Evolutionary conservation across 2,888 invertebrate genomes (phyloP).

Genomic region (Plusia festucae): DNA sequence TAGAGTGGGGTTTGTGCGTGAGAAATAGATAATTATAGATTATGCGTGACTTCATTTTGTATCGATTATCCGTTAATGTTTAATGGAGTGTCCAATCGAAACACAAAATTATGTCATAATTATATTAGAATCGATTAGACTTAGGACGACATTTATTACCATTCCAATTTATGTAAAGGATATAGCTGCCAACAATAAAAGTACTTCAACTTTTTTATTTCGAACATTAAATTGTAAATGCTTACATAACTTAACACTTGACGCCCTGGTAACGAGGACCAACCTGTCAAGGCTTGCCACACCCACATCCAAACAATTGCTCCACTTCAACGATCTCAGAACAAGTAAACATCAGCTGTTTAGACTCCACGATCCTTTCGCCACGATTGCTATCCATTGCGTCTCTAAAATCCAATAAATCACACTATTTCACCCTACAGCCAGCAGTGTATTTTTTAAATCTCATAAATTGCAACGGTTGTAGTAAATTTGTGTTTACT

Average conservation of each 20-base stretch:
- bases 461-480: conserved; percentile 13
- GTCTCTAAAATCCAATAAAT: conserved; percentile 29
- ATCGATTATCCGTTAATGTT: conserved; percentile 32
- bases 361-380: conserved; percentile 45
- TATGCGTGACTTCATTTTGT: conserved; percentile 28
- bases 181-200: not conserved
- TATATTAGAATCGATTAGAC: conserved; percentile 7
- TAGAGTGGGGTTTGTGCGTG: conserved; percentile 9
- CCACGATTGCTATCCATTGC: conserved; percentile 54
- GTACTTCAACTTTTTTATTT: not conserved
- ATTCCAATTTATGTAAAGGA: not conserved
- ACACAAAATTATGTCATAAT: conserved; percentile 11
- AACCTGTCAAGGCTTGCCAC: conserved; percentile 73
- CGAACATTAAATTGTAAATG: conserved; percentile 2
- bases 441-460: conserved; percentile 40
- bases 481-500: conserved; percentile 37
- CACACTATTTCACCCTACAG: conserved; percentile 19
- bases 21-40: not conserved
- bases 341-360: conserved; percentile 57
- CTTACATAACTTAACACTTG: conserved; percentile 19
- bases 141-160: not conserved
- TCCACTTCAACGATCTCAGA: conserved; percentile 49
- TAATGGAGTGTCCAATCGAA: not conserved
- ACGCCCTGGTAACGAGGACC: conserved; percentile 59
- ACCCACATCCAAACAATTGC: conserved; percentile 64